A percentile compares a stretch with the other conserved stretches of the same genome.
Evolutionary conservation across 2,888 invertebrate species (phyloP).

Genomic region (Lomographa bimaculata): DNA sequence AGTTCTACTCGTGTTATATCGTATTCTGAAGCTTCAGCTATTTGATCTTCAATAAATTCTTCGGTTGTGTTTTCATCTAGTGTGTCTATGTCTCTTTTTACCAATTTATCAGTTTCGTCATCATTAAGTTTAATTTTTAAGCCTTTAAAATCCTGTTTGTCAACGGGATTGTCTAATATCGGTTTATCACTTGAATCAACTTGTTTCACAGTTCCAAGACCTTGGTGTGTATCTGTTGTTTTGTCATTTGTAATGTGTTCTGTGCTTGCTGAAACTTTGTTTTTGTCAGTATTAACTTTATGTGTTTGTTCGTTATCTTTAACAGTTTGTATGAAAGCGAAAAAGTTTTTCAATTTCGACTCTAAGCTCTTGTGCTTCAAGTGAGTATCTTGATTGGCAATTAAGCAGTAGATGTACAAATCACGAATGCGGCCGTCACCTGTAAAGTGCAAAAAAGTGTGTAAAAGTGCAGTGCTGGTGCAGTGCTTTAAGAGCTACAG

Average conservation of each 20-base stretch:
- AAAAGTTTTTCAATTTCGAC: conserved; percentile 25
- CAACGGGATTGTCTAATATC: too few relatives aligned
- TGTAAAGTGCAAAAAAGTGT: conserved; percentile 36
- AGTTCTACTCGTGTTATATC: conserved; percentile 6
- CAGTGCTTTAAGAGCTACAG: background rate
- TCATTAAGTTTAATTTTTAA: too few relatives aligned
- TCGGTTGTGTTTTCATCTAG: conserved; percentile 1
- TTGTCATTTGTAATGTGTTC: too few relatives aligned
- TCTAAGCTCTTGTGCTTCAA: conserved; percentile 19
- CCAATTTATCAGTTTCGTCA: conserved; percentile 6
- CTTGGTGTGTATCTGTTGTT: too few relatives aligned
- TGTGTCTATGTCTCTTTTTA: background rate
- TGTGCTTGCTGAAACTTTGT: too few relatives aligned
- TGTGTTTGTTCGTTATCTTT: conserved; percentile 10
- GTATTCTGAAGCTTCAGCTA: conserved; percentile 25
- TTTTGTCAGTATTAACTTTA: conserved; percentile 1
- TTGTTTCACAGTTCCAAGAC: too few relatives aligned
- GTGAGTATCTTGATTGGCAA: conserved; percentile 24
- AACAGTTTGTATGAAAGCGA: conserved; percentile 25
- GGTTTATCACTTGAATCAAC: too few relatives aligned
- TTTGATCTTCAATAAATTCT: conserved; percentile 23
- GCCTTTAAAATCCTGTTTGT: too few relatives aligned
- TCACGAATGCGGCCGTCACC: conserved; percentile 47
- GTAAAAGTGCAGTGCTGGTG: conserved; percentile 8
- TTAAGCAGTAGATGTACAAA: conserved; percentile 47